Evolutionary conservation across 1,140 invertebrate species (phyloP).

Genomic region (Eufriesea mexicana): DNA sequence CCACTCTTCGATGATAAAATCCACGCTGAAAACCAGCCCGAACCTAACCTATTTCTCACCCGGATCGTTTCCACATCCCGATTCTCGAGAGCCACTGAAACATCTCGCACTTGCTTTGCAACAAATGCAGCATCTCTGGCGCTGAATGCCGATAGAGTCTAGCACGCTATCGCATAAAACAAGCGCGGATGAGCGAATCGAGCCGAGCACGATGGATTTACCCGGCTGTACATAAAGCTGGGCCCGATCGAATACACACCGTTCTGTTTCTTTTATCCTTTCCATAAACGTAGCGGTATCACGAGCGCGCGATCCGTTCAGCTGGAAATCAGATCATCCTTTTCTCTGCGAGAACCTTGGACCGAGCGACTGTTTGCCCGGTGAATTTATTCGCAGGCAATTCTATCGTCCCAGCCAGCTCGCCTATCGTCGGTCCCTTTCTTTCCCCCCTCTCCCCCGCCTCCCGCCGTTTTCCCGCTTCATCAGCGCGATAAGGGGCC

Average conservation of each 20-base stretch:
- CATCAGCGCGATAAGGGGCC: constrained; percentile 68
- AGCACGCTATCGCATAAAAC: background rate
- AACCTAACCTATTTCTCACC: too few relatives aligned
- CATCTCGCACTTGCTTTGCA: background rate
- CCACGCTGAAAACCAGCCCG: too few relatives aligned
- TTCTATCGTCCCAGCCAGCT: too few relatives aligned
- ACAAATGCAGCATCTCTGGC: background rate
- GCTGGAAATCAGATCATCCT: background rate
- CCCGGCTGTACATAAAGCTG: too few relatives aligned
- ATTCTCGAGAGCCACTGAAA: too few relatives aligned
- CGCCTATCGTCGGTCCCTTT: background rate
- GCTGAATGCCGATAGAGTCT: too few relatives aligned
- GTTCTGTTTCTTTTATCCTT: background rate
- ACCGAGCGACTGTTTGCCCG: background rate
- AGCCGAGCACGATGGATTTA: background rate
- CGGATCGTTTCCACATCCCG: too few relatives aligned
- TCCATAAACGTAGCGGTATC: background rate
- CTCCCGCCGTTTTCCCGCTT: constrained; percentile 56
- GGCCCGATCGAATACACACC: background rate
- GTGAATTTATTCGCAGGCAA: constrained; percentile 43
- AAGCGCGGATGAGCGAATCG: background rate
- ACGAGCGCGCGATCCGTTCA: background rate
- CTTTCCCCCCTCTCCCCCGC: too few relatives aligned
- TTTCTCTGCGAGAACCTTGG: too few relatives aligned
- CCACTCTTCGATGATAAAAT: too few relatives aligned